These are phyloP conservation scores for Benthochromis sp. DNA, from an alignment of 2,113 vertebrate genomes.

Conservation along the genomic window DNA sequence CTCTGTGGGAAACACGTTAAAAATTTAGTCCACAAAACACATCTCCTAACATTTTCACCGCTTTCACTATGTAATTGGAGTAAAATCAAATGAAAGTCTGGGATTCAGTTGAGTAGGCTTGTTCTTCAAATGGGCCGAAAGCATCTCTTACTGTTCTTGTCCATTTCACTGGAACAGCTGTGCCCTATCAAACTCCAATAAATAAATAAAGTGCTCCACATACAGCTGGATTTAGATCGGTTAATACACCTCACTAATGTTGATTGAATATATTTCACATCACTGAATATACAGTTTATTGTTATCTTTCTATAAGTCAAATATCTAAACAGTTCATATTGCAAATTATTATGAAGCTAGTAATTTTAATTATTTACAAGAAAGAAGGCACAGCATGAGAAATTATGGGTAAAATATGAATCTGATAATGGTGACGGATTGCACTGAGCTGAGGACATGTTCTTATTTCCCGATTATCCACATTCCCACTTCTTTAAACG, in stretches of 20 bases:
- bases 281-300: conserved; percentile 46
- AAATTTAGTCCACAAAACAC: neutral
- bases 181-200: conserved; percentile 61
- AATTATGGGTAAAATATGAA: neutral
- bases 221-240: conserved; percentile 47
- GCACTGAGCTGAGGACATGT: neutral
- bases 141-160: neutral
- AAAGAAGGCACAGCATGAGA: conserved; percentile 2
- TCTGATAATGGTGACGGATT: neutral
- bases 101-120: neutral
- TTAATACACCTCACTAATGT: conserved; percentile 30
- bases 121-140: neutral
- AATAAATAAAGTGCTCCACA: conserved; percentile 75
- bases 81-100: neutral
- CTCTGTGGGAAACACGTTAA: neutral
- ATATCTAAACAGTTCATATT: conserved; percentile 35
- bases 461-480: neutral
- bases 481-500: neutral
- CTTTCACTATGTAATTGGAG: neutral
- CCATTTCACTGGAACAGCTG: conserved; percentile 10
- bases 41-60: neutral
- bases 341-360: conserved; percentile 8
- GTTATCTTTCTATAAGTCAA: conserved; percentile 31
- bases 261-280: conserved; percentile 23
- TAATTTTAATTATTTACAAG: conserved; percentile 56